Conservation (phyloP, 2,888 invertebrate species). For the Chrysolina haemoptera region DNA sequence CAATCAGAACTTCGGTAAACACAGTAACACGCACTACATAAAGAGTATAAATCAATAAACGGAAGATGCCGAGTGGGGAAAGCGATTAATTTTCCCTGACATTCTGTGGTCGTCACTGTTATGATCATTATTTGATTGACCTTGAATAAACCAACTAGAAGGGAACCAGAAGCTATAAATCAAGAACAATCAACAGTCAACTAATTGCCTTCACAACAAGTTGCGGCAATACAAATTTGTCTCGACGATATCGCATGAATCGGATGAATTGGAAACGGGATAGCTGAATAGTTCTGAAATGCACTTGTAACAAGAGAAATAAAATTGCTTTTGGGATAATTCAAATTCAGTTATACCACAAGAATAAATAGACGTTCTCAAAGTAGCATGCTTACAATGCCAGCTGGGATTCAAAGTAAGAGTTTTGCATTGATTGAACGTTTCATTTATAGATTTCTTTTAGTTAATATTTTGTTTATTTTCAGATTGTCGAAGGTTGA, state of each 20-base stretch:
- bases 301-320: not conserved
- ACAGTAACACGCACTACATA: slow-evolving; percentile 3
- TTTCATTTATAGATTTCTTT: too few species aligned
- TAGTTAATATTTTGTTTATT: too few species aligned
- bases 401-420: too few species aligned
- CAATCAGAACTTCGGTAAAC: not conserved
- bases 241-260: slow-evolving; percentile 19
- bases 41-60: slow-evolving; percentile 33
- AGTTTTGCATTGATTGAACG: too few species aligned
- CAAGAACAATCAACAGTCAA: slow-evolving; percentile 42
- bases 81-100: slow-evolving; percentile 33
- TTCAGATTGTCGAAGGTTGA: too few species aligned
- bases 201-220: slow-evolving; percentile 44
- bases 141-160: slow-evolving; percentile 40
- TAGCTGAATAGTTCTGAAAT: not conserved
- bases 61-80: slow-evolving; percentile 32
- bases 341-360: too few species aligned
- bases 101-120: slow-evolving; percentile 29
- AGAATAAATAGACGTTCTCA: too few species aligned
- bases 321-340: not conserved
- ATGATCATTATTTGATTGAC: slow-evolving; percentile 38
- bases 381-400: too few species aligned
- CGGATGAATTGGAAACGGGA: slow-evolving; percentile 6
- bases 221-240: slow-evolving; percentile 35
- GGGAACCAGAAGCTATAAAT: slow-evolving; percentile 36